Evolutionary conservation across 2,888 invertebrate genomes (phyloP).

Genomic region (Hemicrepidius hirtus): DNA sequence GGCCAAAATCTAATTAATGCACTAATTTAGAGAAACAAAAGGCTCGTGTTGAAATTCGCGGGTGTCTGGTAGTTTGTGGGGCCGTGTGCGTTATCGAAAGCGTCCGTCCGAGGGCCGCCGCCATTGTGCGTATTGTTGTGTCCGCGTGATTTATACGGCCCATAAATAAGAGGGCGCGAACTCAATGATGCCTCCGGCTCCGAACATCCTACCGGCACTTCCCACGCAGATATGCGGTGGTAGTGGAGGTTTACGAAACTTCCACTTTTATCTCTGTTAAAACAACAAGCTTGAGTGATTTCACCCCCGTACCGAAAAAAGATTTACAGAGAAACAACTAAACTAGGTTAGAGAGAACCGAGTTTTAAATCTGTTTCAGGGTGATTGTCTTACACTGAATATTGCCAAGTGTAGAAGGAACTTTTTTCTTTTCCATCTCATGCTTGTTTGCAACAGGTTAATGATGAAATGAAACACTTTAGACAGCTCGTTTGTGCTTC

Average conservation of each 20-base stretch:
- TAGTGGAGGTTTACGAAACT: constrained; percentile 24
- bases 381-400: constrained; percentile 14
- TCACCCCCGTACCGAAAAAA: constrained; percentile 12
- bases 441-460: constrained; percentile 22
- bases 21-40: constrained; percentile 57
- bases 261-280: constrained; percentile 34
- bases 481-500: not conserved
- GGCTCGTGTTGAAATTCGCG: constrained; percentile 43
- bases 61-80: constrained; percentile 29
- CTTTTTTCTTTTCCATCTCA: not conserved
- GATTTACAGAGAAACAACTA: constrained; percentile 16
- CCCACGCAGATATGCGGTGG: constrained; percentile 39
- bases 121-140: constrained; percentile 66
- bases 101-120: constrained; percentile 59
- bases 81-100: constrained; percentile 62
- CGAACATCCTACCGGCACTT: constrained; percentile 51
- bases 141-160: constrained; percentile 63
- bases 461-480: constrained; percentile 13
- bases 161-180: constrained; percentile 66
- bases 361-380: constrained; percentile 18
- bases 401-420: not conserved
- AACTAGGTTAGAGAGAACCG: constrained; percentile 21
- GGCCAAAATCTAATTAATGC: constrained; percentile 32
- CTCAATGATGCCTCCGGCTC: constrained; percentile 63
- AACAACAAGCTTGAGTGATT: constrained; percentile 25